Percentiles rank a stretch among this genome's conserved stretches.
Evolutionary conservation across 2,888 invertebrate genomes (phyloP).

Genomic region (Chouioia cunea): DNA sequence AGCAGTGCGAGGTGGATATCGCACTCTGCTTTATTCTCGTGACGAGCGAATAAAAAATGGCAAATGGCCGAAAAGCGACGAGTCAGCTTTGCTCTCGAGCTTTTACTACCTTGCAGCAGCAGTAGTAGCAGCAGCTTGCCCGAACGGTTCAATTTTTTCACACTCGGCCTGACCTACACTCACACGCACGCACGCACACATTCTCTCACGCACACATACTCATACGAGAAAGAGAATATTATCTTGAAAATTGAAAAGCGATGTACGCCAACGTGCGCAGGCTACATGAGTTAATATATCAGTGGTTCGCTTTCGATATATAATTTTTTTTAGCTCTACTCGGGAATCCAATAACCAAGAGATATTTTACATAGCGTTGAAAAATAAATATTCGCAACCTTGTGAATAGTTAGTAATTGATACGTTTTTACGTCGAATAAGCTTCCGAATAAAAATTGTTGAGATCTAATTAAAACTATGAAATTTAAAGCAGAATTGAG

Average conservation of each 20-base stretch:
- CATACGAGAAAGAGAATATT: background rate
- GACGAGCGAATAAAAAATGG: conserved; percentile 43
- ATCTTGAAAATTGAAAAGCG: conserved; percentile 26
- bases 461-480: too few species aligned
- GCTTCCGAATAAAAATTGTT: too few species aligned
- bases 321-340: too few species aligned
- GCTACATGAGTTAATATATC: background rate
- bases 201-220: background rate
- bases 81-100: conserved; percentile 37
- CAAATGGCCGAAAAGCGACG: conserved; percentile 37
- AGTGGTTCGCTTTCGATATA: background rate
- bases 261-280: background rate
- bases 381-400: too few species aligned
- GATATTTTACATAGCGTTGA: too few species aligned
- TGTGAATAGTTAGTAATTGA: too few species aligned
- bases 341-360: too few species aligned
- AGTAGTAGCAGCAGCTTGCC: conserved; percentile 38
- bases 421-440: too few species aligned
- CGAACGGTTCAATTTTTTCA: conserved; percentile 44
- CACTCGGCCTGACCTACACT: background rate
- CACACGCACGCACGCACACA: background rate
- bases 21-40: conserved; percentile 26
- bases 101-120: conserved; percentile 5
- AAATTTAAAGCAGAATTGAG: too few species aligned
- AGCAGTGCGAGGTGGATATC: conserved; percentile 10